Evolutionary conservation across 2,797 vertebrate species (phyloP), one percentile per base, ranked within the genome.

Genomic region (Eulemur coronatus): DNA sequence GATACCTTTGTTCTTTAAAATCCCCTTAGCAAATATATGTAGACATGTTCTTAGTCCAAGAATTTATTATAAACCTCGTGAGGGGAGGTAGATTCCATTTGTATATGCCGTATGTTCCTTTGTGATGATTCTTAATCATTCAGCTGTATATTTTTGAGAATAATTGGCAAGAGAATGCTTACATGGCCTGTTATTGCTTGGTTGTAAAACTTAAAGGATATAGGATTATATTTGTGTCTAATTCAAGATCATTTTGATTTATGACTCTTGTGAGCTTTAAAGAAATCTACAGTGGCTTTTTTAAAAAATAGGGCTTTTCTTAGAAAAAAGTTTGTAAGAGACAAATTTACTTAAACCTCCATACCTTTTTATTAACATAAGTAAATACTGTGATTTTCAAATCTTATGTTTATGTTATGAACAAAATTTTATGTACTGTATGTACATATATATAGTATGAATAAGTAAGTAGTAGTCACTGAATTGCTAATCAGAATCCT

Each of bases 211-310:
- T 79, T 87, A 69, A 89, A 89, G 26, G 41, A 46, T 72, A 33
- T n/a, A 93, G 55, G 20, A 72, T 4, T 87, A 46, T 73, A 30
- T 84, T 67, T 86, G n/a, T 81, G 38, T 81, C 57, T 91, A 17
- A 89, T 82, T 96, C 61, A 82, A 24, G 20, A 50, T 93, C 22
- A 43, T 93, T 89, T 89, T 72, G 24, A 69, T 92, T 86, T 96
- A 61, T 55, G 59, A 67, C 61, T 73, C 41, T 41, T 35, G 55
- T 78, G 48, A 50, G 11, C 78, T 59, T 89, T 43, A 84, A 94
- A 79, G 61, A 88, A 85, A 52, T 81, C 72, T 89, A 69, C n/a
- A 61, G 11, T 76, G 28, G 18, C 24, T 92, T 86, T 92, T 96
- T 63, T 41, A 1, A 91, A 59, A 76, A 57, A 65, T 48, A 59